Percentiles rank a stretch among this genome's conserved stretches.
phyloP scores from a whole-genome alignment of 1,140 invertebrate species.

The Aphis gossypii region DNA sequence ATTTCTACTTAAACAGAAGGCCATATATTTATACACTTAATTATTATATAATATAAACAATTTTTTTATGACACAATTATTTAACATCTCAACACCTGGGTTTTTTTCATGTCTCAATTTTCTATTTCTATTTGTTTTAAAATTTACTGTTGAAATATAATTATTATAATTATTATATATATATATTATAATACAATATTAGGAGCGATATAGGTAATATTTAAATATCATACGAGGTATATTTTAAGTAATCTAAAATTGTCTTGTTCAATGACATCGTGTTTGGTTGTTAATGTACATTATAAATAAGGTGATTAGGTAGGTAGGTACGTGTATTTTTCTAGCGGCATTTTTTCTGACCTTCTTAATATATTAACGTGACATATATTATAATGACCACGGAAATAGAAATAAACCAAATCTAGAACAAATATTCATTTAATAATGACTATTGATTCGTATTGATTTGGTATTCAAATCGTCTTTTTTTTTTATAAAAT shows the following conservation, averaged over 20 bases:
- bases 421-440: background rate
- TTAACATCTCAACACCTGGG: too few relatives aligned
- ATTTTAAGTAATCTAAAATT: background rate
- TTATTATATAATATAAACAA: too few relatives aligned
- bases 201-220: background rate
- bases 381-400: background rate
- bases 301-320: background rate
- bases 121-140: background rate
- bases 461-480: constrained; percentile 25
- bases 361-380: background rate
- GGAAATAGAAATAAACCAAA: background rate
- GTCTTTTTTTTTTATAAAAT: background rate
- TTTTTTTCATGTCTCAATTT: too few relatives aligned
- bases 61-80: too few relatives aligned
- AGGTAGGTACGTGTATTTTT: background rate
- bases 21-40: too few relatives aligned
- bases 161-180: background rate
- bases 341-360: background rate
- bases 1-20: too few relatives aligned
- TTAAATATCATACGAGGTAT: background rate
- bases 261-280: background rate
- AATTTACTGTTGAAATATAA: background rate
- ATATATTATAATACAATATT: background rate
- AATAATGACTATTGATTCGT: background rate
- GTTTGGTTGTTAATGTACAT: background rate